Evolutionary conservation across 2,797 vertebrate genomes (phyloP), one percentile per base, ranked within the genome.

Genomic region (Anabas testudineus): DNA sequence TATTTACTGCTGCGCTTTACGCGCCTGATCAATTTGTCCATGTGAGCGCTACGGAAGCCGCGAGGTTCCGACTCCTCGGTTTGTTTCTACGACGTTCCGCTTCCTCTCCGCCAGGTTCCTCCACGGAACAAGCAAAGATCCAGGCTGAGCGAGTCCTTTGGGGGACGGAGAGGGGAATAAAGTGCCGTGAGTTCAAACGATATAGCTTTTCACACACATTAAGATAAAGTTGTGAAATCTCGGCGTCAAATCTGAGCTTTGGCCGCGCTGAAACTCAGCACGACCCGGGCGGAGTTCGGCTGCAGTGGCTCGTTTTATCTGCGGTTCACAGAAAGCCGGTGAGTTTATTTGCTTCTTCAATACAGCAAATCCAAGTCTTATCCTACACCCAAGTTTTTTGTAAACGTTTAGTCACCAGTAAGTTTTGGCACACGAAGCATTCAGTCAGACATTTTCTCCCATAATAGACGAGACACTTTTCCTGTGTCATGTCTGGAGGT

Each of bases 21-120:
- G 72, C 83, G 79, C 85, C 52, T 28, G 67, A 19, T 30, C 15
- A 15, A 2, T 22, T 64, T 74, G 26, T 42, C 53, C 64, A 39
- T 60, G 12, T 30, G 49, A 42, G 18, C 13, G 15, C 81, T 82
- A 88, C 88, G 88, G 88, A 82, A 74, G 81, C 87, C 78, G 80
- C 0, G 32, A 58, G n/a, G 63, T 53, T 60, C 49, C 4, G 26
- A 57, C 12, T 32, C 43, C 32, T 41, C 28, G 3, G 7, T 49
- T 46, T 28, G 32, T 21, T 59, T 71, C 32, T 62, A 67, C 75
- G 74, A 76, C 49, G 54, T 87, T 88, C 88, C 89, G 89, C 82
- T 91, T 93, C 85, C 90, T 83, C 55, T 66, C 51, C 4, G n/a
- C 46, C 55, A 57, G 54, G 81, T 83, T 87, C 85, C 82, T 85